Evolutionary conservation across 2,888 invertebrate species (phyloP).

Genomic region (Siphonodentalium dalli): DNA sequence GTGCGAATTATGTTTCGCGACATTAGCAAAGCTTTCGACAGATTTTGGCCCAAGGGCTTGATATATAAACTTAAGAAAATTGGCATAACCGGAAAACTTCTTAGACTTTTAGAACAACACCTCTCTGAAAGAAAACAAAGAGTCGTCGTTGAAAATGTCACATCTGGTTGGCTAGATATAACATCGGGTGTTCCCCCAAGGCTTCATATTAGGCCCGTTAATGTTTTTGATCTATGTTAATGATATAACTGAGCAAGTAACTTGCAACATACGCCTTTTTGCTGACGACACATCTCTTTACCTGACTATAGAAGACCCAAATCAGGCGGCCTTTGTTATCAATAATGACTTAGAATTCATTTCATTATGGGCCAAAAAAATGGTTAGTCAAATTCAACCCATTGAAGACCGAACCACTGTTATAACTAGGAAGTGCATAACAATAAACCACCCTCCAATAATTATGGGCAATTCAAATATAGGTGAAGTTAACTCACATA

Average conservation of each 20-base stretch:
- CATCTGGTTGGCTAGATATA: not conserved
- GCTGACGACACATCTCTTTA: constrained; percentile 8
- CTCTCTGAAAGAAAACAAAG: constrained; percentile 6
- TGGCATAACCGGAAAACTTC: not conserved
- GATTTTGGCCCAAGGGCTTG: constrained; percentile 15
- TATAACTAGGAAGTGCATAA: too few species aligned
- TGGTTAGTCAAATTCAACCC: too few species aligned
- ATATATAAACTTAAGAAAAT: constrained; percentile 2
- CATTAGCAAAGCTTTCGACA: constrained; percentile 25
- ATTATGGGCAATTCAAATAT: too few species aligned
- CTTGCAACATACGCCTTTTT: constrained; percentile 7
- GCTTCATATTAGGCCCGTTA: constrained; percentile 4
- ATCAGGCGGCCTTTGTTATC: too few species aligned
- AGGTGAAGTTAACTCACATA: too few species aligned
- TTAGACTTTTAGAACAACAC: not conserved
- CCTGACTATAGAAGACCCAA: too few species aligned
- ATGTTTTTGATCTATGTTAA: constrained; percentile 10
- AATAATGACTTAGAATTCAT: too few species aligned
- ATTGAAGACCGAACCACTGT: too few species aligned
- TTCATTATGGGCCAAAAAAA: too few species aligned
- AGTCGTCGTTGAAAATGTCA: not conserved
- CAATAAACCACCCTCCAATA: too few species aligned
- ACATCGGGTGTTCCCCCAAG: constrained; percentile 8
- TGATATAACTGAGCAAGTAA: not conserved
- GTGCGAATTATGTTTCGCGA: constrained; percentile 20